Evolutionary conservation across 2,797 vertebrate genomes (phyloP).

Genomic region (Acipenser transmontanus): DNA sequence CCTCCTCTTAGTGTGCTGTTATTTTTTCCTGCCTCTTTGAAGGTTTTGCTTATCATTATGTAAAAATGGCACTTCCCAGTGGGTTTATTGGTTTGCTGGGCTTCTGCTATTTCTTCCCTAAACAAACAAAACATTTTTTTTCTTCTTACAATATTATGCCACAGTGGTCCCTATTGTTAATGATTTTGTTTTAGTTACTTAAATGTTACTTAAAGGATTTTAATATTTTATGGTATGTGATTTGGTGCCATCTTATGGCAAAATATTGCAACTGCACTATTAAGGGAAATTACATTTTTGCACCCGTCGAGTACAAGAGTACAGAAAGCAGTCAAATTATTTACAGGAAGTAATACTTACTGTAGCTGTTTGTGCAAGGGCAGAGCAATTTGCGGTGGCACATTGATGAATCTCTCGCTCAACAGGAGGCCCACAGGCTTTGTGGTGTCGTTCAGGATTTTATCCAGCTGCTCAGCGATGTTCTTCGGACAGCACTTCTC

Average conservation of each 20-base stretch:
- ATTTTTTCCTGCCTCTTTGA: conserved; percentile 63
- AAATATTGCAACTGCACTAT: no score
- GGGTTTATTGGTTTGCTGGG: conserved; percentile 79
- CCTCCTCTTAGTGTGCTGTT: conserved; percentile 42
- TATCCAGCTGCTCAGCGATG: conserved; percentile 60
- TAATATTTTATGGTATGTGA: no score
- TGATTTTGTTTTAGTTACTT: no score
- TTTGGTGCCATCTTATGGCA: no score
- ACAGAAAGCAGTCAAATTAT: no score
- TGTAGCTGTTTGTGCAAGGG: conserved; percentile 92
- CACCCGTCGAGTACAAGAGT: no score
- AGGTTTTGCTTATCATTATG: conserved; percentile 89
- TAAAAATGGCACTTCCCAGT: conserved; percentile 82
- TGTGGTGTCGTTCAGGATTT: conserved; percentile 62
- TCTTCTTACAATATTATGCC: no score
- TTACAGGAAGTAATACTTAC: conserved; percentile 58
- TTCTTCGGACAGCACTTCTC: conserved; percentile 63
- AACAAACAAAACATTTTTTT: not conserved
- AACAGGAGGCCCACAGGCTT: conserved; percentile 82
- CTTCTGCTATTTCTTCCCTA: conserved; percentile 80
- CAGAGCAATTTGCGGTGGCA: conserved; percentile 89
- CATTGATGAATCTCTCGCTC: conserved; percentile 90
- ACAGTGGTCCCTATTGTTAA: no score
- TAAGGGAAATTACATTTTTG: no score
- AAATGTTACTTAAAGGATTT: no score